Evolutionary conservation across 2,888 invertebrate species (phyloP), one percentile per base, ranked within the genome.

Genomic region (Caenorhabditis becei): DNA sequence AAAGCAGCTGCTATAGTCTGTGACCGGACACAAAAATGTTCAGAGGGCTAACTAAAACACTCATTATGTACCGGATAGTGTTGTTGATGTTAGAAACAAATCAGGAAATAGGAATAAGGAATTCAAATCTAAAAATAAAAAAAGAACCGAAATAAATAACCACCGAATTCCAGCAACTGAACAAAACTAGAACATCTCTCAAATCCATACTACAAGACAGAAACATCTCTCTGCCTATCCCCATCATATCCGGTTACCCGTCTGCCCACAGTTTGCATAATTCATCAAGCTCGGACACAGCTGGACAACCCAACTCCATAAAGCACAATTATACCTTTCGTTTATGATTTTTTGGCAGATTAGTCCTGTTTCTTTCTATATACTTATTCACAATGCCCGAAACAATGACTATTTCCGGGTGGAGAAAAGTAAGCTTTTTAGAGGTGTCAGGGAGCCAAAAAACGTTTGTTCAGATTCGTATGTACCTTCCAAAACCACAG

Each of bases 401-500:
- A 18, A 71, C 8, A 32, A 66, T 66, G 11, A 54, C 63, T 51
- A 53, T 59, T 67, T 41, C 61, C 23, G 71, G 66, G 26, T 78
- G 78, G 78, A 78, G 66, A 49, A 66, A 37, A 58, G 74, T 80
- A 32, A 28, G 58, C 26, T 44, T 20, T 69, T 20, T 26, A 24
- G 26, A 14, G 11, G 7, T 20, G 4, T 65, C 16, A 7, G 3
- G 3, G 16, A 28, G 10, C 26, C 32, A 32, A 10, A 11, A 24
- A 26, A 4, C n/a, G 18, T 18, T 20, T 35, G 59, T 62, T 35
- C 24, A 83, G 83, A 77, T 84, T 10, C 69, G 63, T 61, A 81
- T 86, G 83, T 81, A 83, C 28, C 58, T 86, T 11, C 85, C 85
- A 10, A 75, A 83, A 71, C 83, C 85, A 7, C 83, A 82, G 59